A percentile compares a stretch with the other conserved stretches of the same genome.
Evolutionary conservation across 92 coral and sea anemone genomes (phyloP).

Genomic region (Metridium senile): DNA sequence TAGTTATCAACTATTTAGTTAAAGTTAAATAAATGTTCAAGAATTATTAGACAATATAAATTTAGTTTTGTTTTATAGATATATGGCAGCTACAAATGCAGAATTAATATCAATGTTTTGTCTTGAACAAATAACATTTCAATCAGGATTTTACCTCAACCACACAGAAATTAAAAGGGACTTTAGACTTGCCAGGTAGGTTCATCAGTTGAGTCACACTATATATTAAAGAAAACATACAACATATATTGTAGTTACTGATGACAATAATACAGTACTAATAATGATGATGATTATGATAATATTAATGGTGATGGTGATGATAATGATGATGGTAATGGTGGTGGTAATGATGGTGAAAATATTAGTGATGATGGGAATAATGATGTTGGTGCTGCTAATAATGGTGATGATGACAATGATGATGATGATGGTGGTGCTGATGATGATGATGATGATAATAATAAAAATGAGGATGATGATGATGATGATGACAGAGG

Average conservation of each 20-base stretch:
- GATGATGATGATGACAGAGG: not conserved
- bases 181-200: slow-evolving; percentile 83
- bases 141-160: slow-evolving; percentile 69
- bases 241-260: not conserved
- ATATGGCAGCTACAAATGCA: too few species aligned
- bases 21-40: too few species aligned
- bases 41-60: too few species aligned
- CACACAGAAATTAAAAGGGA: slow-evolving; percentile 88
- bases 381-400: too few species aligned
- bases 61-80: too few species aligned
- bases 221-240: not conserved
- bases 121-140: not conserved
- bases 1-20: too few species aligned
- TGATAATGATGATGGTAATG: not conserved
- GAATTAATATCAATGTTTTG: too few species aligned
- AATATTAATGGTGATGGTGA: not conserved
- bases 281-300: not conserved
- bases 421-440: not conserved
- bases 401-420: not conserved
- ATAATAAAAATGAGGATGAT: not conserved
- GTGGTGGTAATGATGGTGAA: not conserved
- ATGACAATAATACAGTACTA: not conserved
- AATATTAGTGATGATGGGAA: not conserved
- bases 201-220: slow-evolving; percentile 89
- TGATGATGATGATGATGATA: too few species aligned